Conservation (phyloP, 2,888 invertebrate genomes). For the Oscheius onirici region DNA sequence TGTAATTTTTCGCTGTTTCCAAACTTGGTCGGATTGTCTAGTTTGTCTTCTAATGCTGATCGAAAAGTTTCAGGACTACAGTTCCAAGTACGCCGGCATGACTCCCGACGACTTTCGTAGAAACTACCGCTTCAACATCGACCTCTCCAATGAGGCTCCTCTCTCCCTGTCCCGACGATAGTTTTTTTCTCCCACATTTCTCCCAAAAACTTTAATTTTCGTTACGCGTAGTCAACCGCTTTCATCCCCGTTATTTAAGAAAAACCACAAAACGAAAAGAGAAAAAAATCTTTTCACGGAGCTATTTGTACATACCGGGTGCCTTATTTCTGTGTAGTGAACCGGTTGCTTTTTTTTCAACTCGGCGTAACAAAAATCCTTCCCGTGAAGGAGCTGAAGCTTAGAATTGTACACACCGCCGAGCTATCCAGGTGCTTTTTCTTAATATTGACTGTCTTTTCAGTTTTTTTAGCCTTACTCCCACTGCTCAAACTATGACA, state of each 20-base stretch:
- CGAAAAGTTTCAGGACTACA: neutral
- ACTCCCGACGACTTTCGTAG: constrained; percentile 47
- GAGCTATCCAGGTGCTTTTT: neutral
- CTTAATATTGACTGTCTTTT: neutral
- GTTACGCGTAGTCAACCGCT: constrained; percentile 24
- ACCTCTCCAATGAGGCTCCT: constrained; percentile 47
- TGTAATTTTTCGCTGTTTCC: too few species aligned
- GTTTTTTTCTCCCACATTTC: neutral
- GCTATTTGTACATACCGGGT: constrained; percentile 33
- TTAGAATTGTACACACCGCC: neutral
- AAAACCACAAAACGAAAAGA: neutral
- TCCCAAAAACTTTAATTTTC: constrained; percentile 1
- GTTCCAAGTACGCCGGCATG: constrained; percentile 18
- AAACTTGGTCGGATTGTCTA: too few species aligned
- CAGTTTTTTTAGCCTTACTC: neutral
- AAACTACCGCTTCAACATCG: constrained; percentile 51
- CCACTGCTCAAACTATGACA: neutral
- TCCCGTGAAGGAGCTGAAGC: neutral
- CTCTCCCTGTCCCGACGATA: constrained; percentile 48
- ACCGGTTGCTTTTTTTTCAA: constrained; percentile 8
- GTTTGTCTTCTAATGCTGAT: too few species aligned
- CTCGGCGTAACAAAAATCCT: neutral
- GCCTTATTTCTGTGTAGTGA: constrained; percentile 1
- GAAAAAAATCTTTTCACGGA: neutral
- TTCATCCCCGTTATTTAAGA: neutral